Evolutionary conservation across 2,797 vertebrate genomes (phyloP).

Genomic region (Alauda arvensis): DNA sequence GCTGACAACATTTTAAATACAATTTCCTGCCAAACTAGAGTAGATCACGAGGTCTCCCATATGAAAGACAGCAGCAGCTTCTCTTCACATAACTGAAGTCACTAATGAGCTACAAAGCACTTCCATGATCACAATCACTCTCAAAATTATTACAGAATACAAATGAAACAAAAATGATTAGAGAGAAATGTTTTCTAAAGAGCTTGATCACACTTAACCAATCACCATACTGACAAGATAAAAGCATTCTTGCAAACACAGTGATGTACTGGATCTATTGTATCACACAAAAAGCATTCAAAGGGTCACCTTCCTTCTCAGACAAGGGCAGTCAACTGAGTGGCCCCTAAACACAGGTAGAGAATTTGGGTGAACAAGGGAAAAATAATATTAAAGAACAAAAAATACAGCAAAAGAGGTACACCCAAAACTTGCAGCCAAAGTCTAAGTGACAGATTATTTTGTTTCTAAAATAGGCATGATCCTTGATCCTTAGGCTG

Average conservation of each 20-base stretch:
- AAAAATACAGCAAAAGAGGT: not conserved
- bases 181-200: constrained; percentile 14
- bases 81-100: not conserved
- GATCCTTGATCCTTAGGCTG: not conserved
- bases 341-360: not conserved
- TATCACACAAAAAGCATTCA: not conserved
- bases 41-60: not conserved
- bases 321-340: not conserved
- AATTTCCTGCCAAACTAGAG: not conserved
- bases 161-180: constrained; percentile 37
- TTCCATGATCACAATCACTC: not conserved
- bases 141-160: constrained; percentile 38
- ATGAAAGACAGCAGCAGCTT: not conserved
- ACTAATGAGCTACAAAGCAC: constrained; percentile 31
- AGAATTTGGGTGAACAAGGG: not conserved
- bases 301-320: not conserved
- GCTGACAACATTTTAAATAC: not conserved
- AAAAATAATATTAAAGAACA: not conserved
- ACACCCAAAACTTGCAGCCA: not conserved
- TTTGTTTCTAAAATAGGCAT: not conserved
- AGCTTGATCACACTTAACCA: not conserved
- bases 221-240: not conserved
- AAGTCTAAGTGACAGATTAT: not conserved
- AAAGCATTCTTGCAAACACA: not conserved
- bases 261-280: not conserved